Evolutionary conservation across 2,888 invertebrate genomes (phyloP), one percentile per base, ranked within the genome.

Genomic region (Caenorhabditis sp.): DNA sequence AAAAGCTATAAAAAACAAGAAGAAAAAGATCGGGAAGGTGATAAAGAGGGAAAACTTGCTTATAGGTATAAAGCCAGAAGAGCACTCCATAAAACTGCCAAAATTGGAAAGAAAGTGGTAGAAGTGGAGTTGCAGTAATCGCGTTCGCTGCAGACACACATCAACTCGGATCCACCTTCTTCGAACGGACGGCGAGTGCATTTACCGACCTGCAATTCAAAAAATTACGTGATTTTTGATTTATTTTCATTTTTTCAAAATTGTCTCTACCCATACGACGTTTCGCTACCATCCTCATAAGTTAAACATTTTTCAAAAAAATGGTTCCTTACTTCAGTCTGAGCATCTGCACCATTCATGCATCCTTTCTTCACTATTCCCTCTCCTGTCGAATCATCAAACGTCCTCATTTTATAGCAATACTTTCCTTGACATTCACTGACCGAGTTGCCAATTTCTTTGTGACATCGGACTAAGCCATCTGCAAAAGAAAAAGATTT

Each of bases 361-460:
- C 81, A 81, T 35, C 81, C 77, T 60, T 77, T 81, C 18, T 81
- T 81, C 11, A 77, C 71, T 9, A 76, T 69, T 28, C 60, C 67
- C 35, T 50, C 55, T 22, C 18, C 37, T 8, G 60, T 55, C 9
- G 76, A 22, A 26, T 76, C 76, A 44, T 76, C 76, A 67, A 67
- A 50, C 22, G 76, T 67, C 53, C 51, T 60, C 64, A 70, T 78
- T 70, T 78, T 78, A 32, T 78, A 78, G 13, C 78, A 78, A 24
- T 64, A 78, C 32, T 78, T 64, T 37, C 78, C 78, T 51, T 56
- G 28, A 24, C 78, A 78, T 26, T 56, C 28, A 51, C 58, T 58
- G 5, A 35, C 28, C 0, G 37, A 20, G 6, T 5, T 40, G 40
- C 76, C 67, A 18, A 76, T 67, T 67, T 76, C 67, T 47, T 76